A percentile compares a stretch with the other conserved stretches of the same genome.
phyloP scores from a whole-genome alignment of 1,140 invertebrate genomes.

The Scaptodrosophila lebanonensis region DNA sequence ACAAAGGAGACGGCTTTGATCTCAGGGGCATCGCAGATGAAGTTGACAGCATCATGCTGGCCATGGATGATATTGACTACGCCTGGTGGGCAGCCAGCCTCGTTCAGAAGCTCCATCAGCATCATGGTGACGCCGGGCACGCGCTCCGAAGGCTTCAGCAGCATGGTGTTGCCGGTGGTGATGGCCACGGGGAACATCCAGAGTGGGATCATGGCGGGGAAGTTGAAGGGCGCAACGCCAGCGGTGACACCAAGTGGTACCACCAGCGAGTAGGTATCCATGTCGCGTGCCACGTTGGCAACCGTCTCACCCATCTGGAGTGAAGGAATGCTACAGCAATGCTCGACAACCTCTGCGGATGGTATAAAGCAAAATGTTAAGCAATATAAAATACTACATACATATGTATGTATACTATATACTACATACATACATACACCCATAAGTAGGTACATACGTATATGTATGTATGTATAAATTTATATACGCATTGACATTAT shows the following conservation, averaged over 20 bases:
- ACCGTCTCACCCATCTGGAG: slow-evolving; percentile 95
- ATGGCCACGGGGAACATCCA: slow-evolving; percentile 99
- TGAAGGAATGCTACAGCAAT: slow-evolving; percentile 94
- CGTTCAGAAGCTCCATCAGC: slow-evolving; percentile 84
- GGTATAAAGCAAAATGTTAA: slow-evolving; percentile 1
- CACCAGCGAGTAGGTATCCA: slow-evolving; percentile 94
- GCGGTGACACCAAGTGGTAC: slow-evolving; percentile 81
- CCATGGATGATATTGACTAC: slow-evolving; percentile 93
- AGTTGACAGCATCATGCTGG: slow-evolving; percentile 94
- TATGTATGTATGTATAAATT: too few species aligned
- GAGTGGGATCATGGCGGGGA: slow-evolving; percentile 99
- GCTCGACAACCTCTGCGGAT: slow-evolving; percentile 94
- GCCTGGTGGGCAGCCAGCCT: slow-evolving; percentile 87
- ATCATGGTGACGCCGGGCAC: slow-evolving; percentile 98
- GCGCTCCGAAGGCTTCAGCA: slow-evolving; percentile 95
- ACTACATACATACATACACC: too few species aligned
- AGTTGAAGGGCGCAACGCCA: slow-evolving; percentile 96
- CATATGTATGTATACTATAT: too few species aligned
- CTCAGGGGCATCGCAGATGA: slow-evolving; percentile 97
- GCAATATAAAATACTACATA: too few species aligned
- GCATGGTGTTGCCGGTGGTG: slow-evolving; percentile 90
- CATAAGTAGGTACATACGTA: too few species aligned
- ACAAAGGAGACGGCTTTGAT: slow-evolving; percentile 99
- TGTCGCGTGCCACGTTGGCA: slow-evolving; percentile 93
- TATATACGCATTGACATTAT: not conserved